phyloP scores from a whole-genome alignment of 1,140 invertebrate genomes.

The Pemphigus obesinymphae region DNA sequence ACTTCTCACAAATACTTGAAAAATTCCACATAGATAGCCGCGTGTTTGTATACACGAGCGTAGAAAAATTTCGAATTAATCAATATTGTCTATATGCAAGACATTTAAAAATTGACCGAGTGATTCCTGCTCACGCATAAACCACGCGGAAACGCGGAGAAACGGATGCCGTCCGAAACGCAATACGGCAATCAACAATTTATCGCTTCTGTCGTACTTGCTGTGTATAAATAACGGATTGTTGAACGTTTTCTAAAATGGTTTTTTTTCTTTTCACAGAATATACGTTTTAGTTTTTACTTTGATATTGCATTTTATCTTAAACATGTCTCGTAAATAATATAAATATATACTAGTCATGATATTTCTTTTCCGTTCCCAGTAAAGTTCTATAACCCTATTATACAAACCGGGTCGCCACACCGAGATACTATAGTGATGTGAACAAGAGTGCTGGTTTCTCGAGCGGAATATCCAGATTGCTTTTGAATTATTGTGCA shows the following conservation, averaged over 20 bases:
- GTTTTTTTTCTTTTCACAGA: neutral
- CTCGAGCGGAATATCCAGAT: slow-evolving; percentile 18
- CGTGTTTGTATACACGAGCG: too few species aligned
- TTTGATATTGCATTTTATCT: slow-evolving; percentile 8
- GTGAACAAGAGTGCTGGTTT: slow-evolving; percentile 13
- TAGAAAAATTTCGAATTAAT: neutral
- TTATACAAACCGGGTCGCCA: neutral
- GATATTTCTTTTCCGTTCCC: neutral
- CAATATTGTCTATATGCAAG: neutral
- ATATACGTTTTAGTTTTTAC: neutral
- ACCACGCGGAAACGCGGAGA: neutral
- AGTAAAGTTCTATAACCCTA: slow-evolving; percentile 18
- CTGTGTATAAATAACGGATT: neutral
- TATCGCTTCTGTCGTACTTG: neutral
- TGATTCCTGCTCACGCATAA: neutral
- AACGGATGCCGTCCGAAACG: neutral
- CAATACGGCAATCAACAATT: neutral
- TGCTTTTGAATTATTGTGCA: slow-evolving; percentile 25
- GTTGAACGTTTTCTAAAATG: neutral
- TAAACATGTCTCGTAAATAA: neutral
- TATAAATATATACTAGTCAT: neutral
- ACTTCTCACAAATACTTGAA: too few species aligned
- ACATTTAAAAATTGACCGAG: neutral
- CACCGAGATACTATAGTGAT: neutral
- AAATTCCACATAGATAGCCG: too few species aligned